phyloP scores from a whole-genome alignment of 2,113 vertebrate species.

The Coptodon rendalli region DNA sequence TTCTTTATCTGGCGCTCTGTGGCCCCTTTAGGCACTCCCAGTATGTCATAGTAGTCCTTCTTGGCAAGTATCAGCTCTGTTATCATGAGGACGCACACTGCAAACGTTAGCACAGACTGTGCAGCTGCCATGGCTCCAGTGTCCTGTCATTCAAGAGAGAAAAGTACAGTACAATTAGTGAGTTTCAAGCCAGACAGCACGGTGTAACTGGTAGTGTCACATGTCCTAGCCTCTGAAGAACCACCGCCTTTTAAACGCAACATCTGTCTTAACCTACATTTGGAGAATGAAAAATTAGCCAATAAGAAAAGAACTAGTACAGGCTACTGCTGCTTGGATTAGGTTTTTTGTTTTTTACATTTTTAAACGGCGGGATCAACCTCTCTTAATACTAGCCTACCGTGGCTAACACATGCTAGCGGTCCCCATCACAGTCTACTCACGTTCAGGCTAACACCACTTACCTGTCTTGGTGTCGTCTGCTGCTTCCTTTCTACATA shows the following conservation, averaged over 20 bases:
- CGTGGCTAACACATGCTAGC: background rate
- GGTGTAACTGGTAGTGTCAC: background rate
- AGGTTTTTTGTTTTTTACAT: background rate
- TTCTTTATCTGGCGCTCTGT: conserved; percentile 94
- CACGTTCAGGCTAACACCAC: background rate
- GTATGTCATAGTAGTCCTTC: conserved; percentile 90
- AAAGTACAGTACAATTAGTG: background rate
- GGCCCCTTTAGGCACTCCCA: conserved; percentile 90
- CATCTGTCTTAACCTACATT: background rate
- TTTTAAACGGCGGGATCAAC: background rate
- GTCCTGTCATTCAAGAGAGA: conserved; percentile 24
- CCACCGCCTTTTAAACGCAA: background rate
- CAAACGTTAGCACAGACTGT: conserved; percentile 82
- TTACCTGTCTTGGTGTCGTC: background rate
- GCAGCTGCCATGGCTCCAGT: conserved; percentile 78
- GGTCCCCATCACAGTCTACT: background rate
- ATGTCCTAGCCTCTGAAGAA: background rate
- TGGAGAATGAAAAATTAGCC: background rate
- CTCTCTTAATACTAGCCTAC: background rate
- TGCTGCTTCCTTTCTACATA: background rate
- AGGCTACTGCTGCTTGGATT: background rate
- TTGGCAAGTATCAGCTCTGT: conserved; percentile 89
- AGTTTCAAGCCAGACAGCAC: background rate
- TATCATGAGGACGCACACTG: conserved; percentile 90
- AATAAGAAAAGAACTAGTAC: background rate